Evolutionary conservation across 2,113 vertebrate genomes (phyloP).

Genomic region (Erythrolamprus reginae): DNA sequence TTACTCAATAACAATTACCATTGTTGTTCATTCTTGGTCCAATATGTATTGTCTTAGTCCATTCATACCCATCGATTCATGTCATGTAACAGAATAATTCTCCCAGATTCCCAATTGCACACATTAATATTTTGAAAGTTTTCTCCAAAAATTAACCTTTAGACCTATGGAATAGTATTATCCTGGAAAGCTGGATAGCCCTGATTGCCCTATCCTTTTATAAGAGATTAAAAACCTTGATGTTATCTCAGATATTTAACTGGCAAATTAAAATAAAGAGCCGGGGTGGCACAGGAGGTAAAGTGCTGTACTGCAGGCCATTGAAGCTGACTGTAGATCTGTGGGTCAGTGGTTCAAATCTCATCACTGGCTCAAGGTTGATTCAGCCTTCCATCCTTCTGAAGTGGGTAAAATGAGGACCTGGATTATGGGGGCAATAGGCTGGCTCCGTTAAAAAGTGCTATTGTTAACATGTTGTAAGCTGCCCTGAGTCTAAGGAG

Average conservation of each 20-base stretch:
- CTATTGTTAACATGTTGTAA: too few relatives aligned
- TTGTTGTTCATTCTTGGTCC: not conserved
- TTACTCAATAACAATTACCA: not conserved
- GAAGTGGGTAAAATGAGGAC: too few relatives aligned
- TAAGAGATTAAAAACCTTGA: not conserved
- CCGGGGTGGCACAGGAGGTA: too few relatives aligned
- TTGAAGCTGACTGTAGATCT: too few relatives aligned
- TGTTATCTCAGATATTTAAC: not conserved
- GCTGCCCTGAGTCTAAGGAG: too few relatives aligned
- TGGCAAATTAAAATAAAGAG: too few relatives aligned
- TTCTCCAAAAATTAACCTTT: not conserved
- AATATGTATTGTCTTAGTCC: not conserved
- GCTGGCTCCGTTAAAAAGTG: too few relatives aligned
- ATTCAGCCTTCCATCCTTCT: too few relatives aligned
- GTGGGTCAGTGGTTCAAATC: too few relatives aligned
- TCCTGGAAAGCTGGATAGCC: not conserved
- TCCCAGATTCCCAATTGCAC: not conserved
- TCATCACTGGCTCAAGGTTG: too few relatives aligned
- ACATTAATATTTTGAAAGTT: not conserved
- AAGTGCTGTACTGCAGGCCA: too few relatives aligned
- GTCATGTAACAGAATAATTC: not conserved
- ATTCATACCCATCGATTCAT: not conserved
- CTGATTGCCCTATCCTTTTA: not conserved
- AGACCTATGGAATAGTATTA: not conserved
- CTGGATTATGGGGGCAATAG: too few relatives aligned